Evolutionary conservation across 2,888 invertebrate genomes (phyloP).

Genomic region (Leptopilina syphax): DNA sequence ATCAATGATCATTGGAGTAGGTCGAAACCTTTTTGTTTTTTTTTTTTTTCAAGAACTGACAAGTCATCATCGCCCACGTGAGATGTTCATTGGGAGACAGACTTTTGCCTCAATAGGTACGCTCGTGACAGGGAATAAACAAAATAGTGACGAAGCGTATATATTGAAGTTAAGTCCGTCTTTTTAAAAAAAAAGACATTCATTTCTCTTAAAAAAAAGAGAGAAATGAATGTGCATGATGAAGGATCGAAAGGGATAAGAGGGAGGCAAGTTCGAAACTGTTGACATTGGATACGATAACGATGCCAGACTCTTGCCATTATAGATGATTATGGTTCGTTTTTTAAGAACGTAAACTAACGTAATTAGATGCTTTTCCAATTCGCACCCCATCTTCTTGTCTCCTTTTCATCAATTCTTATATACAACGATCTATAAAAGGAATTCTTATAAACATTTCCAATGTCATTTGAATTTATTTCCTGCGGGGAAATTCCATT

Average conservation of each 20-base stretch:
- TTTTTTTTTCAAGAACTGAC: constrained; percentile 49
- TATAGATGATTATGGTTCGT: constrained; percentile 65
- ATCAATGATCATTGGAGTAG: constrained; percentile 58
- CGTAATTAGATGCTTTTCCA: constrained; percentile 59
- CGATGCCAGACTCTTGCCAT: constrained; percentile 64
- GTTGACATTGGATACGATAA: constrained; percentile 64
- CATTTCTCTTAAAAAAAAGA: too few relatives aligned
- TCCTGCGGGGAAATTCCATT: not conserved
- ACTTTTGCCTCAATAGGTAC: constrained; percentile 60
- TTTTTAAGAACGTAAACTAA: constrained; percentile 60
- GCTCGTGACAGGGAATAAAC: constrained; percentile 68
- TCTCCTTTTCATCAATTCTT: not conserved
- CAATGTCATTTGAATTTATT: not conserved
- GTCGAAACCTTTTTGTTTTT: constrained; percentile 48
- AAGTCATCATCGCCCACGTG: constrained; percentile 69
- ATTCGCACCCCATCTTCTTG: constrained; percentile 41
- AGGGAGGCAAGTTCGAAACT: constrained; percentile 51
- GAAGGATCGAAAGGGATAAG: constrained; percentile 50
- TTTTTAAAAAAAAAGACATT: too few relatives aligned
- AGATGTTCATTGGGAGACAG: constrained; percentile 49
- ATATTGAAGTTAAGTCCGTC: constrained; percentile 54
- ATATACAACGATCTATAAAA: not conserved
- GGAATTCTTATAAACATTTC: not conserved
- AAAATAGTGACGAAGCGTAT: constrained; percentile 72
- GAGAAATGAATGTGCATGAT: constrained; percentile 53